Base-by-base conservation (phyloP, 2,797 vertebrate genomes). In the Danio kyathit region DNA sequence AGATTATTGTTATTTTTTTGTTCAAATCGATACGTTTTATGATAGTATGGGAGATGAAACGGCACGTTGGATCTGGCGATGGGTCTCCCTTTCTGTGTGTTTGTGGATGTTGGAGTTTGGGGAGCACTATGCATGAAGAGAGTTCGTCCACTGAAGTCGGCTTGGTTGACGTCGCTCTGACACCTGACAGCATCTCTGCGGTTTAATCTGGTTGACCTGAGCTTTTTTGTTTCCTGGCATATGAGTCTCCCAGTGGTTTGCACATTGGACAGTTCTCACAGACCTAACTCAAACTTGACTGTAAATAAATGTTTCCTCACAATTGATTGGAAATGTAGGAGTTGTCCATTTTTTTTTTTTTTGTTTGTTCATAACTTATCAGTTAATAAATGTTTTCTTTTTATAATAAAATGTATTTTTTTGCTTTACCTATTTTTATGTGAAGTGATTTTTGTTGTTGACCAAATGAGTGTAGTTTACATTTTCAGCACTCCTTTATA, bases 331-430 rank as follows among this genome's bases (percentile, higher is more conserved):
- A 83, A 70, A 87, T 87, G 88, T 64, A 91, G 85, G 88, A 89
- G 59, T 79, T 85, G 82, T 80, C 60, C n/a, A 38, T 79, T 87
- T 72, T 85, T 84, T 86, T 49, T 9, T 70, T 40, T 40, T 0
- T 13, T 64, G 54, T 29, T 72, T 87, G 86, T 90, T 81, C 90
- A 87, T 94, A 94, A 92, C 88, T 92, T 92, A 83, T 84, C 86
- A 90, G 91, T 90, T 91, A 92, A 93, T 78, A 81, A 92, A 90
- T 29, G 29, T 29, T 29, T 8, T 3, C 17, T 77, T 88, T 89
- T 90, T 90, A 89, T 87, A 89, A 61, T 57, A 69, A 74, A 69
- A 12, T 19, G 16, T 29, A 19, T 51, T 8, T 60, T 64, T 76
- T 57, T 57, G 49, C 38, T 48, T 56, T 41, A n/a, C n/a, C n/a